These are phyloP conservation scores for Orientallactaga sibirica DNA, from an alignment of 2,797 vertebrate genomes.

Conservation along the genomic window DNA sequence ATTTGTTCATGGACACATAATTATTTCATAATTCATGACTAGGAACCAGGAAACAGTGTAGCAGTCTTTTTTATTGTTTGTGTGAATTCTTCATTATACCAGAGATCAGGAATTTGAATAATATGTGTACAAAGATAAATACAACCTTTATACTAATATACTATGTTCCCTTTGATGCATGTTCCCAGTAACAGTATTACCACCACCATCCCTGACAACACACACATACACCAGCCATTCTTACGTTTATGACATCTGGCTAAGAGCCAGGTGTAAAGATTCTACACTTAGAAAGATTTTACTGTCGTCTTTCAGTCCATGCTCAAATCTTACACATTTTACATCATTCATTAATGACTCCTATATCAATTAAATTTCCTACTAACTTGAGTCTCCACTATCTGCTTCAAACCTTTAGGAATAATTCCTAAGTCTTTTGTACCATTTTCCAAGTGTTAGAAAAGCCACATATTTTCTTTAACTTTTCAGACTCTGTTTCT, in stretches of 20 bases:
- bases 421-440: neutral
- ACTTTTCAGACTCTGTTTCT: constrained; percentile 18
- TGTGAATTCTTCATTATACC: neutral
- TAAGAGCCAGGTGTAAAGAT: neutral
- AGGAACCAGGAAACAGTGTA: neutral
- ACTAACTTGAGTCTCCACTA: neutral
- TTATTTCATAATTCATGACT: neutral
- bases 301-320: neutral
- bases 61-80: neutral
- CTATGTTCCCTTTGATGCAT: neutral
- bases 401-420: neutral
- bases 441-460: constrained; percentile 6
- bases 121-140: constrained; percentile 2
- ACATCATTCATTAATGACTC: neutral
- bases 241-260: constrained; percentile 15
- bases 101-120: neutral
- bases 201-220: neutral
- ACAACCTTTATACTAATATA: neutral
- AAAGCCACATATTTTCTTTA: constrained; percentile 15
- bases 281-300: neutral
- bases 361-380: constrained; percentile 8
- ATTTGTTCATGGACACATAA: neutral
- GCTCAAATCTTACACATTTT: neutral
- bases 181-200: neutral
- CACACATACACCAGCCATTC: neutral